Evolutionary conservation across 2,797 vertebrate species (phyloP).

Genomic region (Peromyscus eremicus): DNA sequence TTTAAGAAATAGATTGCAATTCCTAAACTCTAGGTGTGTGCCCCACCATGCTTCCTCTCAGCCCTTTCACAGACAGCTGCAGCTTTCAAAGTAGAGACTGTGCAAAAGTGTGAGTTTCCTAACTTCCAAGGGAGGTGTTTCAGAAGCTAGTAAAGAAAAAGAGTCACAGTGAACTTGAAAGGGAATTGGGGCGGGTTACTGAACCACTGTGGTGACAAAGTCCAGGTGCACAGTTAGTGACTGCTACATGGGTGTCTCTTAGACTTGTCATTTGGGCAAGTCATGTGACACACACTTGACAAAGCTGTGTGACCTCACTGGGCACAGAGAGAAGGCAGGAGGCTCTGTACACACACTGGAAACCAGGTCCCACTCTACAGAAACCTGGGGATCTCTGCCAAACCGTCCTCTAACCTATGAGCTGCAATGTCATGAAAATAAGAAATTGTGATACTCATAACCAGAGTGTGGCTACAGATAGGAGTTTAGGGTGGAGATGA

Average conservation of each 20-base stretch:
- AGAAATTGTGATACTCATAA: neutral
- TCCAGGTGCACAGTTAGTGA: neutral
- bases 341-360: neutral
- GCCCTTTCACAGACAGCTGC: neutral
- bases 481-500: neutral
- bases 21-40: neutral
- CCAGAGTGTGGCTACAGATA: conserved; percentile 12
- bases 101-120: neutral
- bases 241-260: neutral
- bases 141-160: neutral
- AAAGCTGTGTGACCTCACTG: neutral
- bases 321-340: neutral
- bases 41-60: neutral
- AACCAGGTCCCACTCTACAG: neutral
- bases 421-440: neutral
- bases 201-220: neutral
- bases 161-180: neutral
- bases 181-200: rapidly evolving
- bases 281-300: neutral
- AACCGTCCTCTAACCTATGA: neutral
- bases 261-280: neutral
- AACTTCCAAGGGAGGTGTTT: neutral
- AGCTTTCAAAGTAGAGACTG: neutral
- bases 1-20: neutral
- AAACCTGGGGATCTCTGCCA: neutral